phyloP scores from a whole-genome alignment of 2,113 vertebrate genomes.

The Heliornis fulica region DNA sequence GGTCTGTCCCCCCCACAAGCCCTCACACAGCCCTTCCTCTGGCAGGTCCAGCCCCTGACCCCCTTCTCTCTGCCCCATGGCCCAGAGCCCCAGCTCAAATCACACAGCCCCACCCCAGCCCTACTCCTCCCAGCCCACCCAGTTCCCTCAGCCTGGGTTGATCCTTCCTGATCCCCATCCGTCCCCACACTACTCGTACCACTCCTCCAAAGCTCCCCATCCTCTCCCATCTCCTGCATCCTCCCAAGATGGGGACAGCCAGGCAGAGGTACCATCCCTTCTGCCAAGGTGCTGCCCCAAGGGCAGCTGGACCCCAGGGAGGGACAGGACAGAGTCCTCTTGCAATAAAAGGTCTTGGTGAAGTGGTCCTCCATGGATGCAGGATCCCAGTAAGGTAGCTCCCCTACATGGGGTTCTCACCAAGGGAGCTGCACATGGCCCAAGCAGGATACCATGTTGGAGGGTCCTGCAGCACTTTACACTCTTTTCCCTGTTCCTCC shows the following conservation, averaged over 20 bases:
- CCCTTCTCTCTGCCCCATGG: not conserved
- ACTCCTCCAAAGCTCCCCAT: not conserved
- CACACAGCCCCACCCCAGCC: not conserved
- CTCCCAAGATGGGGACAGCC: not conserved
- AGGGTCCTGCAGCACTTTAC: not conserved
- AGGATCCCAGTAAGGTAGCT: not conserved
- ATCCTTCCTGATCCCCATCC: not conserved
- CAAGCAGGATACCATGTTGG: fast-evolving
- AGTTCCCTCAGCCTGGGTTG: fast-evolving
- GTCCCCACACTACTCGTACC: not conserved
- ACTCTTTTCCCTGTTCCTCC: not conserved
- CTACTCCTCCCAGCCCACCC: not conserved
- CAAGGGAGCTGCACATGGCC: not conserved
- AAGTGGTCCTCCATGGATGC: not conserved
- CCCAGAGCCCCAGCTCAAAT: not conserved
- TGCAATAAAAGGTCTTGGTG: not conserved
- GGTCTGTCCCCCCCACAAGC: not conserved
- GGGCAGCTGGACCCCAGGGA: not conserved
- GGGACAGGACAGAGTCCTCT: not conserved
- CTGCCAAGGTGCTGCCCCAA: not conserved
- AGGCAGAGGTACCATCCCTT: not conserved
- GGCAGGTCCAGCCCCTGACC: not conserved
- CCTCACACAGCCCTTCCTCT: not conserved
- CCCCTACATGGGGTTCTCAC: not conserved
- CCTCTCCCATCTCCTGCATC: not conserved